Evolutionary conservation across 1,140 invertebrate species (phyloP).

Genomic region (Leptinotarsa defecta): DNA sequence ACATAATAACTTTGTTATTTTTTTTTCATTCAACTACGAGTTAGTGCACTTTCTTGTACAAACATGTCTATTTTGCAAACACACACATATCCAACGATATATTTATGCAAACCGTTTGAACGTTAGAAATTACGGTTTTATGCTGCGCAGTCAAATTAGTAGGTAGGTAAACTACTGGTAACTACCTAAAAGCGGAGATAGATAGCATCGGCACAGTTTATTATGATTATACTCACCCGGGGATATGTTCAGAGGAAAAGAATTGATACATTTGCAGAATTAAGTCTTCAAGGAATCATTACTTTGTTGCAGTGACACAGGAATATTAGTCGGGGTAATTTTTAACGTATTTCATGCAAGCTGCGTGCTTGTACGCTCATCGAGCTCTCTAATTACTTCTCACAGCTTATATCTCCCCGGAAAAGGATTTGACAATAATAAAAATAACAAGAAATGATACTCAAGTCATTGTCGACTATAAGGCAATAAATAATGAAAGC

Average conservation of each 20-base stretch:
- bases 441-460: too few species aligned
- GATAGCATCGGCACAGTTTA: background rate
- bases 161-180: slow-evolving; percentile 8
- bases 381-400: too few species aligned
- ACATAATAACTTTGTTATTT: slow-evolving; percentile 2
- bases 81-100: background rate
- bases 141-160: background rate
- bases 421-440: too few species aligned
- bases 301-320: background rate
- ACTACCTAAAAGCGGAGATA: background rate
- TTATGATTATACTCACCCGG: background rate
- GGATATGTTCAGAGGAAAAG: background rate
- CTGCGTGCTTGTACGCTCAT: too few species aligned
- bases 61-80: background rate
- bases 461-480: too few species aligned
- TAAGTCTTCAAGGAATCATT: background rate
- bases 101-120: slow-evolving; percentile 3
- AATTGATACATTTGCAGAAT: background rate
- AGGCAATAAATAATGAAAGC: too few species aligned
- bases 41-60: background rate
- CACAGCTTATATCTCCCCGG: too few species aligned
- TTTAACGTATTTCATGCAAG: too few species aligned
- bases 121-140: slow-evolving; percentile 1
- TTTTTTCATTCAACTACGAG: background rate
- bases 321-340: background rate